Percentiles rank a stretch among this genome's conserved stretches.
Evolutionary conservation across 1,140 invertebrate species (phyloP).

Genomic region (Neelides sp.): DNA sequence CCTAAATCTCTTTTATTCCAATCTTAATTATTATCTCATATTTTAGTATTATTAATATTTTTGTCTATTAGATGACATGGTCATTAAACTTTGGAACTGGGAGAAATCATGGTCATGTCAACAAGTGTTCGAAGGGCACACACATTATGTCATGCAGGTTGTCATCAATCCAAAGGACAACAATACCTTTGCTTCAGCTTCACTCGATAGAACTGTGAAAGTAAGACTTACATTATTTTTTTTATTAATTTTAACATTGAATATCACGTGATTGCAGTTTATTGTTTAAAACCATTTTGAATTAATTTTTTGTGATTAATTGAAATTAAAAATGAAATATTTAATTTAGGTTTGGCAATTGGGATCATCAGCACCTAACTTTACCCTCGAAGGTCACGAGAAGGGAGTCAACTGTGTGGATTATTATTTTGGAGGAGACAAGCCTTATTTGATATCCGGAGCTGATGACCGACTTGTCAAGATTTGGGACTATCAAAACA

Average conservation of each 20-base stretch:
- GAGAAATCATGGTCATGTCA: constrained; percentile 95
- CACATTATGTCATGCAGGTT: constrained; percentile 99
- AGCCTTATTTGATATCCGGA: constrained; percentile 97
- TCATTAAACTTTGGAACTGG: constrained; percentile 99
- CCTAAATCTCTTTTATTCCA: too few species aligned
- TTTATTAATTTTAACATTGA: neutral
- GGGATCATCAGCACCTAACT: constrained; percentile 92
- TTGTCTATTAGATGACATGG: constrained; percentile 77
- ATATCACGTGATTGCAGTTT: constrained; percentile 2
- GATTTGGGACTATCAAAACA: constrained; percentile 99
- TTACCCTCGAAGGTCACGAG: constrained; percentile 95
- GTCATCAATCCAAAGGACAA: constrained; percentile 99
- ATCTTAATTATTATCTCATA: too few species aligned
- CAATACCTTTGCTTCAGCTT: constrained; percentile 99
- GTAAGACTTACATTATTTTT: constrained; percentile 38
- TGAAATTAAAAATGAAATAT: neutral
- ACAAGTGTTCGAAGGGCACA: constrained; percentile 95
- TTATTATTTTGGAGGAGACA: constrained; percentile 99
- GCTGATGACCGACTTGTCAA: constrained; percentile 95
- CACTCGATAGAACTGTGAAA: constrained; percentile 93
- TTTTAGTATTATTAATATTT: constrained; percentile 3
- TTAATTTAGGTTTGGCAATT: constrained; percentile 76
- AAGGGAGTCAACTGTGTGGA: constrained; percentile 99
- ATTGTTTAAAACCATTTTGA: neutral
- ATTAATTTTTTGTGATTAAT: neutral